Evolutionary conservation across 2,888 invertebrate species (phyloP).

Genomic region (Drosophila gaucha): DNA sequence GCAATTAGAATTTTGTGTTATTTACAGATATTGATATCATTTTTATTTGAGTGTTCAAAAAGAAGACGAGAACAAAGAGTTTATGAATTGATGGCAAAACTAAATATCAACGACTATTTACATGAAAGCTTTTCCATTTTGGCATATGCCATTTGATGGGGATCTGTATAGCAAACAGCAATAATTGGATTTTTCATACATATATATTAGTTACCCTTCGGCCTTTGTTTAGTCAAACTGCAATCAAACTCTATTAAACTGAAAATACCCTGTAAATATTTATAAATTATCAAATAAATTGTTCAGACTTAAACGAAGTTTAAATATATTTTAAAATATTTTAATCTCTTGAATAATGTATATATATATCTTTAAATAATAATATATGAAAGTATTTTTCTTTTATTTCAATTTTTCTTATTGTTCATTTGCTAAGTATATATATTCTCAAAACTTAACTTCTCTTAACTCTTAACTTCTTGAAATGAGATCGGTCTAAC

Average conservation of each 20-base stretch:
- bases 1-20: neutral
- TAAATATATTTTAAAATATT: no score
- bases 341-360: no score
- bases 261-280: constrained; percentile 1
- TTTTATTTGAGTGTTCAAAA: neutral
- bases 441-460: no score
- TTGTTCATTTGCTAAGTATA: no score
- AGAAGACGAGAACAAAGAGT: neutral
- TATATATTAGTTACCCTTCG: constrained; percentile 36
- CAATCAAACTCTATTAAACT: constrained; percentile 17
- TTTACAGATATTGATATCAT: neutral
- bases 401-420: no score
- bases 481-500: no score
- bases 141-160: constrained; percentile 39
- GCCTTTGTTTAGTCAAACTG: constrained; percentile 34
- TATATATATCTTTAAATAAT: no score
- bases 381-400: neutral
- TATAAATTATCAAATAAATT: no score
- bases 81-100: neutral
- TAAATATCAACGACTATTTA: constrained; percentile 15
- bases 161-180: constrained; percentile 54
- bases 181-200: constrained; percentile 68
- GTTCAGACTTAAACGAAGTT: no score
- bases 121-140: constrained; percentile 25
- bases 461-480: no score